Percentiles rank a stretch among this genome's conserved stretches.
Conservation (phyloP, 2,888 invertebrate genomes). For the Hypsopygia costalis region DNA sequence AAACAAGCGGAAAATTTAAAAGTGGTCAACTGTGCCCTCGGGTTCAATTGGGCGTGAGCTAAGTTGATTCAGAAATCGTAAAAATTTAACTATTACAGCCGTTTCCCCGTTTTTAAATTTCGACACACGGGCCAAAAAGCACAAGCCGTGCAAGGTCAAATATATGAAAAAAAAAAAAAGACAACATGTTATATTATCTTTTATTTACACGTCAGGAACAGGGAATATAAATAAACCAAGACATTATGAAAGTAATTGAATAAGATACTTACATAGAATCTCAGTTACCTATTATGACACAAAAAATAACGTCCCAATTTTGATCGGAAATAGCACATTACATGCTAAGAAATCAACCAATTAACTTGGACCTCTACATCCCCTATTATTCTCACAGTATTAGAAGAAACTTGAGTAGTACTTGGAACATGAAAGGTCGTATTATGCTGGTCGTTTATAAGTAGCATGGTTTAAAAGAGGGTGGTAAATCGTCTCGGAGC, state of each 20-base stretch:
- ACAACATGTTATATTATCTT: too few relatives aligned
- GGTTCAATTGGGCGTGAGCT: too few relatives aligned
- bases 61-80: too few relatives aligned
- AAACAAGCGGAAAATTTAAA: too few relatives aligned
- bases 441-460: constrained; percentile 34
- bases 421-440: constrained; percentile 21
- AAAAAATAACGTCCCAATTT: constrained; percentile 23
- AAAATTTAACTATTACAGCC: too few relatives aligned
- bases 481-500: constrained; percentile 49
- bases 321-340: constrained; percentile 73
- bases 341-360: constrained; percentile 32
- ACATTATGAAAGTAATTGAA: neutral
- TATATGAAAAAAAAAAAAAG: too few relatives aligned
- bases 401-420: neutral
- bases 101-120: too few relatives aligned
- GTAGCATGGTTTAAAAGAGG: constrained; percentile 45
- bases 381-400: constrained; percentile 8
- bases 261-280: neutral
- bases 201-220: too few relatives aligned
- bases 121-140: too few relatives aligned
- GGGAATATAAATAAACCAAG: too few relatives aligned
- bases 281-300: neutral
- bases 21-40: too few relatives aligned
- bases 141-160: too few relatives aligned
- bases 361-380: constrained; percentile 22